Evolutionary conservation across 2,113 vertebrate species (phyloP).

Genomic region (Podilymbus podiceps): DNA sequence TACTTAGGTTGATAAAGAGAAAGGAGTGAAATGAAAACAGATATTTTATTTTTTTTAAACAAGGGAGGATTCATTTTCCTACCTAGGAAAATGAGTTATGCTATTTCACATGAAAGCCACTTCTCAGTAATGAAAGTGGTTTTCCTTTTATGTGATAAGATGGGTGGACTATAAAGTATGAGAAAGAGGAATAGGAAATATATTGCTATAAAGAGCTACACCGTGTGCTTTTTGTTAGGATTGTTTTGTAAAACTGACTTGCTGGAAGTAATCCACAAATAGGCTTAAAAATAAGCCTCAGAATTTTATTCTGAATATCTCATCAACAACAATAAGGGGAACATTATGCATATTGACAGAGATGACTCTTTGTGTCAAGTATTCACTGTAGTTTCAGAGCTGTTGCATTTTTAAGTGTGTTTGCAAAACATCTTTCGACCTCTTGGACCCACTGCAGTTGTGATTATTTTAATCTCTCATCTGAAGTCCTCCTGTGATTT

Average conservation of each 20-base stretch:
- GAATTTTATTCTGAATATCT: constrained; percentile 39
- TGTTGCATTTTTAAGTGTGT: not conserved
- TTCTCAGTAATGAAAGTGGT: constrained; percentile 19
- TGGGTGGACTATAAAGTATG: not conserved
- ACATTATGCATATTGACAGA: not conserved
- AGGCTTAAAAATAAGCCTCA: constrained; percentile 59
- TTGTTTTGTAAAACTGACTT: constrained; percentile 20
- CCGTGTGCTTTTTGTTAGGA: constrained; percentile 5
- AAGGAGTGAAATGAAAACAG: constrained; percentile 15
- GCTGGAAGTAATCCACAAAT: constrained; percentile 49
- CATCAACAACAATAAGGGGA: constrained; percentile 32
- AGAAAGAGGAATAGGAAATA: constrained; percentile 19
- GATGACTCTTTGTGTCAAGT: not conserved
- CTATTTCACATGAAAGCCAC: not conserved
- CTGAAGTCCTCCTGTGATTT: not conserved
- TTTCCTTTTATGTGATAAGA: constrained; percentile 17
- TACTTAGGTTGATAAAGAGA: not conserved
- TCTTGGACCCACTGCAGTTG: not conserved
- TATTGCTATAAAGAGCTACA: not conserved
- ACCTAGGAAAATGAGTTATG: not conserved
- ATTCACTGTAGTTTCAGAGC: not conserved
- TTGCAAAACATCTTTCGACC: not conserved
- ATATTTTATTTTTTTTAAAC: not conserved
- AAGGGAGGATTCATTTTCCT: not conserved
- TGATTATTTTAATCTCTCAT: not conserved